Conservation (phyloP, 2,888 invertebrate genomes). For the Drosophila parthenogenetica region DNA sequence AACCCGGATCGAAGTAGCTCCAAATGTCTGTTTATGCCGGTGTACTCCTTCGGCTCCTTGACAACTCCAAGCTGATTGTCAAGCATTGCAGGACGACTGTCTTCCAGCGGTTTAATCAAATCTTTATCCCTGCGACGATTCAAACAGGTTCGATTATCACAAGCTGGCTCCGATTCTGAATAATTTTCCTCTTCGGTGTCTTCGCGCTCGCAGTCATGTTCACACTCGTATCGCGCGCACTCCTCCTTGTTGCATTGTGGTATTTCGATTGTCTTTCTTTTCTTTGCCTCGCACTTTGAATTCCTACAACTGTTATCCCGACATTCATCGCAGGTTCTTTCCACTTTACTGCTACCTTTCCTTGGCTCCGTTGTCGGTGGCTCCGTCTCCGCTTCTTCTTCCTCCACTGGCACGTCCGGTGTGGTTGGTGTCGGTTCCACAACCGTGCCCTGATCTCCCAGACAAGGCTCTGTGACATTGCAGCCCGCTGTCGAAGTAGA, state of each 20-base stretch:
- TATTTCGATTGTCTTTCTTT: background rate
- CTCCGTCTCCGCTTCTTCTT: too few species aligned
- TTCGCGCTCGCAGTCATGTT: background rate
- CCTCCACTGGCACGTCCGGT: too few species aligned
- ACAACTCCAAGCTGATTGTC: background rate
- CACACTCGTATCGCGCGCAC: background rate
- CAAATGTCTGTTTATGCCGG: background rate
- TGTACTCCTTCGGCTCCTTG: background rate
- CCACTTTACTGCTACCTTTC: too few species aligned
- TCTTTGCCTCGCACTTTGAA: background rate
- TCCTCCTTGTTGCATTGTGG: background rate
- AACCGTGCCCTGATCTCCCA: constrained; percentile 48
- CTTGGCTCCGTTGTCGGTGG: background rate
- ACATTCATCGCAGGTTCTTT: background rate
- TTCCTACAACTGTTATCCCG: background rate
- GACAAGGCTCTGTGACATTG: background rate
- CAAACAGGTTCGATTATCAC: too few species aligned
- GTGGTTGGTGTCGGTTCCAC: too few species aligned
- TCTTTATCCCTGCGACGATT: too few species aligned
- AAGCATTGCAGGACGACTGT: background rate
- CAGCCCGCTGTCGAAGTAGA: background rate
- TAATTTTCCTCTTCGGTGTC: background rate
- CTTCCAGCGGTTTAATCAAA: too few species aligned
- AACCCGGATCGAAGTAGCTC: background rate
- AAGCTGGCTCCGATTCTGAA: background rate